Evolutionary conservation across 2,113 vertebrate species (phyloP), one percentile per base, ranked within the genome.

Genomic region (Geococcyx californianus): DNA sequence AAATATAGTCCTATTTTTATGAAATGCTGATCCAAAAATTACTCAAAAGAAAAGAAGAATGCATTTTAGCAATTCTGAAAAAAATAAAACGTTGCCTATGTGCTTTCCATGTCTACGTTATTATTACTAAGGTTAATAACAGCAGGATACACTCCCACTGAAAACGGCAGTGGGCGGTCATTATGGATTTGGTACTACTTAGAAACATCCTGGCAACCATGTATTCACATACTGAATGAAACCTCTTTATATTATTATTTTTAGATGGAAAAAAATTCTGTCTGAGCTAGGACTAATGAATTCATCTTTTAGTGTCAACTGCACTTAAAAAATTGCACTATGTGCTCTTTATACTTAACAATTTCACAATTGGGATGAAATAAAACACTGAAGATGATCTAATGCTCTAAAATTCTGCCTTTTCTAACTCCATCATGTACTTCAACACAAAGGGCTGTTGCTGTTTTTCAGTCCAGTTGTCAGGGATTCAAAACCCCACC

Each of bases 241-340:
- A 52, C 9, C 66, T 73, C n/a, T 84, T 87, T 75, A 84, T 84
- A 84, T 68, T 89, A 95, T 87, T 92, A 82, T 89, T 97, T 95
- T 90, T 77, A 90, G 76, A 89, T 68, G 2, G 51, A 58, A 63
- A 78, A 95, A 90, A 80, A 67, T 20, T 9, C 44, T 68, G 64
- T 83, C 89, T 92, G 66, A n/a, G 81, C 54, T 92, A n/a, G 12
- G 76, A 80, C 73, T 95, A 95, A 95, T 68, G 73, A 92, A 95
- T 95, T 92, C 56, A 63, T 75, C 89, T 91, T 81, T 66, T 73
- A 75, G 44, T 92, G 84, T 87, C 80, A 93, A 84, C 49, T 69
- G 60, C 38, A 81, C 56, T 92, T 78, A 79, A 94, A 93, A 95
- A 93, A 92, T 44, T 78, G 75, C 83, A 84, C 59, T 80, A 33